These are phyloP conservation scores for Urosaurus nigricauda DNA, from an alignment of 2,797 vertebrate genomes.

Conservation along the genomic window DNA sequence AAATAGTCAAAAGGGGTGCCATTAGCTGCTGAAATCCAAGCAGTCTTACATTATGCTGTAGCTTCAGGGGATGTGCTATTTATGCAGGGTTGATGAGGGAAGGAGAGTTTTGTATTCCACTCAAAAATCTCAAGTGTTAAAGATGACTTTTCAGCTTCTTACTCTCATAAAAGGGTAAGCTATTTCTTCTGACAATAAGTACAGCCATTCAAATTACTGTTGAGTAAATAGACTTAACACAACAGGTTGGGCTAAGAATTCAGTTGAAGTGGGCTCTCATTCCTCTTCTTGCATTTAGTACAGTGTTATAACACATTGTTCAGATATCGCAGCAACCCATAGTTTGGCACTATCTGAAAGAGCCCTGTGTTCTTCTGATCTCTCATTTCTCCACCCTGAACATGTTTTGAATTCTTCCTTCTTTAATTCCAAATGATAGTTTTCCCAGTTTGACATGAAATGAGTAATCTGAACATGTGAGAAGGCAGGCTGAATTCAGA, in stretches of 20 bases:
- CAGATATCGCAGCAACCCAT: background rate
- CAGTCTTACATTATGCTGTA: slow-evolving; percentile 46
- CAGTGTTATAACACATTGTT: slow-evolving; percentile 35
- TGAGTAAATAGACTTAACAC: slow-evolving; percentile 45
- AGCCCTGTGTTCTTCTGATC: background rate
- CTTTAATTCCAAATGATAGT: background rate
- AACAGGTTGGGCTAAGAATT: slow-evolving; percentile 29
- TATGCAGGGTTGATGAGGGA: slow-evolving; percentile 28
- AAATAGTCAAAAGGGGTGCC: slow-evolving; percentile 3
- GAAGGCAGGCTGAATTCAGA: background rate
- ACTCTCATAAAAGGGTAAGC: slow-evolving; percentile 40
- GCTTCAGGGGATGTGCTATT: slow-evolving; percentile 53
- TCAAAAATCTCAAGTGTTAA: slow-evolving; percentile 45
- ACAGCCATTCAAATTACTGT: slow-evolving; percentile 29
- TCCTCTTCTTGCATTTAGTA: slow-evolving; percentile 38
- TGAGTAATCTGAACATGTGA: background rate
- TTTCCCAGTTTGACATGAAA: background rate
- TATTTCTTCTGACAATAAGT: slow-evolving; percentile 55
- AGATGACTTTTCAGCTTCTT: slow-evolving; percentile 51
- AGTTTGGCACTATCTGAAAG: background rate
- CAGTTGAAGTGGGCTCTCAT: slow-evolving; percentile 46
- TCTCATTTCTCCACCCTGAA: background rate
- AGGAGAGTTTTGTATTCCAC: slow-evolving; percentile 41
- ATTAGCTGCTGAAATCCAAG: slow-evolving; percentile 31
- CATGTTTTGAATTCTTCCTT: background rate